Percentiles rank a stretch among this genome's conserved stretches.
phyloP scores from a whole-genome alignment of 2,113 vertebrate genomes.

The Tiliqua scincoides region DNA sequence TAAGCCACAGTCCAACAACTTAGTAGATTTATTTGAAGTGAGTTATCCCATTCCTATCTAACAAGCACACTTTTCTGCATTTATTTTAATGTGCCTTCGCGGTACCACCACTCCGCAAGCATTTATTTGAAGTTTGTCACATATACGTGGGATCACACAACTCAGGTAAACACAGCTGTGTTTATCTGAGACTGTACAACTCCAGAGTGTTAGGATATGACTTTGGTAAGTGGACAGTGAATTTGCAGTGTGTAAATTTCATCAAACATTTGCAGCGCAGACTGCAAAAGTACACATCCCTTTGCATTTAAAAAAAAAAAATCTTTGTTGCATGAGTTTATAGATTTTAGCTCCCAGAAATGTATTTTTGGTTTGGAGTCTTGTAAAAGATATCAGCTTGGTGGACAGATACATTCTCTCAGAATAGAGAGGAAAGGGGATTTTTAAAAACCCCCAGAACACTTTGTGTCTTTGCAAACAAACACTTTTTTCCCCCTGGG shows the following conservation, averaged over 20 bases:
- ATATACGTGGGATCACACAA: constrained; percentile 77
- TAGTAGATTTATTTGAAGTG: constrained; percentile 74
- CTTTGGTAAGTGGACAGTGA: constrained; percentile 67
- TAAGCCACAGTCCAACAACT: constrained; percentile 71
- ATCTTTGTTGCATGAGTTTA: neutral
- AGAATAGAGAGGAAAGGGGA: neutral
- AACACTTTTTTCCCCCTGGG: neutral
- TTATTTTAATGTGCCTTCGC: constrained; percentile 72
- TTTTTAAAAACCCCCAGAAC: neutral
- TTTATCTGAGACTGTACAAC: constrained; percentile 74
- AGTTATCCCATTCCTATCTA: constrained; percentile 76
- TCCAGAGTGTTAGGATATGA: constrained; percentile 71
- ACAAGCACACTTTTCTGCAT: constrained; percentile 75
- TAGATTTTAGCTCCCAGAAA: neutral
- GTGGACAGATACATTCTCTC: neutral
- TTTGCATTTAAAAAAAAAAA: neutral
- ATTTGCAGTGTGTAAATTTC: constrained; percentile 2
- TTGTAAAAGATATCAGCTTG: neutral
- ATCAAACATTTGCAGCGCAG: neutral
- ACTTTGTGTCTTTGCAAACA: neutral
- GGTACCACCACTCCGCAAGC: constrained; percentile 48
- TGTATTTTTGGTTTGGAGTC: neutral
- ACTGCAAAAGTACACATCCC: neutral
- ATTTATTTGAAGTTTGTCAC: constrained; percentile 81
- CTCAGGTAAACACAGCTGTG: constrained; percentile 83